A percentile compares a stretch with the other conserved stretches of the same genome.
These are phyloP conservation scores for Myanophis thanlyinensis DNA, from an alignment of 2,113 vertebrate genomes.

Conservation along the genomic window DNA sequence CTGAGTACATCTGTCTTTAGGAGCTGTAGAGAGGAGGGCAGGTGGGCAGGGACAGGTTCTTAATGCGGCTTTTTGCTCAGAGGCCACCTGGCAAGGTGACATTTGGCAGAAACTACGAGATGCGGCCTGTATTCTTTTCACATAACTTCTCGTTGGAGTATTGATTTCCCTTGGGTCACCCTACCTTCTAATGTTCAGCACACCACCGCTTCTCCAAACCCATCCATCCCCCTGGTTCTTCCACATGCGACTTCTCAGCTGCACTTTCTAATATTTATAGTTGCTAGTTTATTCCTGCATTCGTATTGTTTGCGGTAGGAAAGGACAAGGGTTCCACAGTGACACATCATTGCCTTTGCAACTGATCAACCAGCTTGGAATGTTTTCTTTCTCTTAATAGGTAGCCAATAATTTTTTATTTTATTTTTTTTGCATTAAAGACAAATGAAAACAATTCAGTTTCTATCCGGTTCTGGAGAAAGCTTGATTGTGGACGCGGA, in stretches of 20 bases:
- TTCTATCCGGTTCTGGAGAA: neutral
- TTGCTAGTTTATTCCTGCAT: too few species aligned
- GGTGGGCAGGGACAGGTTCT: slow-evolving; percentile 36
- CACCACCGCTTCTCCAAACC: neutral
- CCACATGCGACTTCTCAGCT: accelerated
- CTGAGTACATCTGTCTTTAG: slow-evolving; percentile 53
- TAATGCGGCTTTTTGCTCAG: slow-evolving; percentile 39
- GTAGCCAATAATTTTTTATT: neutral
- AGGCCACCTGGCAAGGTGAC: slow-evolving; percentile 1
- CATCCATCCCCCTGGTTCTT: neutral
- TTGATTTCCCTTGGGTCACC: neutral
- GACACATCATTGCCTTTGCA: neutral
- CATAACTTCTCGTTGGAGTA: neutral
- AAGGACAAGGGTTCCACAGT: too few species aligned
- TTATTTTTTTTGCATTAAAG: too few species aligned
- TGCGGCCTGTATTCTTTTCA: accelerated
- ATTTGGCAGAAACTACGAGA: neutral
- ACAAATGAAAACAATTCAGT: neutral
- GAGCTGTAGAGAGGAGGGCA: slow-evolving; percentile 32
- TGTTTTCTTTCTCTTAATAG: neutral
- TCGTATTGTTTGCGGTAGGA: neutral
- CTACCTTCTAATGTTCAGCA: neutral
- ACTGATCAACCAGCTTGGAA: too few species aligned
- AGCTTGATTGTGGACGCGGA: too few species aligned
- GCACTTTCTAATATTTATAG: neutral